Percentiles rank a stretch among this genome's conserved stretches.
These are phyloP conservation scores for Bucco capensis DNA, from an alignment of 2,113 vertebrate species.

Conservation along the genomic window DNA sequence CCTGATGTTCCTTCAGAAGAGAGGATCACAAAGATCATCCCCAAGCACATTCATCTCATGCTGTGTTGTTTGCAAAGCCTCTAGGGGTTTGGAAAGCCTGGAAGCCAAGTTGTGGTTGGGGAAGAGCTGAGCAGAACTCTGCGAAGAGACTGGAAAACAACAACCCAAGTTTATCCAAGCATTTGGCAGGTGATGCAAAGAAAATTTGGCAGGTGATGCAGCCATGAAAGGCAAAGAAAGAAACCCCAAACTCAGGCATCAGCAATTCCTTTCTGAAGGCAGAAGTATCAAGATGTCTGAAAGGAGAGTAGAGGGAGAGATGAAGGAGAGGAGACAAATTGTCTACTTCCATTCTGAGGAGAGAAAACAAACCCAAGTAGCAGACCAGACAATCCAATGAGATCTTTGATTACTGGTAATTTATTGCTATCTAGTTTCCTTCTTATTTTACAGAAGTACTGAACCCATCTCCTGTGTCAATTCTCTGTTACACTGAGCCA, in stretches of 20 bases:
- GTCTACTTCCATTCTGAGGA: not conserved
- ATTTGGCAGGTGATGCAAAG: not conserved
- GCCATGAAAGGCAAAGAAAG: not conserved
- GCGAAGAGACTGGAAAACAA: not conserved
- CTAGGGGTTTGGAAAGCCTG: not conserved
- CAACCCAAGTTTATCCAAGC: not conserved
- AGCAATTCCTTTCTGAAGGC: not conserved
- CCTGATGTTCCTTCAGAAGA: not conserved
- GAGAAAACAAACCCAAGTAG: not conserved
- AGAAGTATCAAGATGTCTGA: not conserved
- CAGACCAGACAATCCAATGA: not conserved
- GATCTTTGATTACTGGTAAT: not conserved
- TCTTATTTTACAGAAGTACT: not conserved
- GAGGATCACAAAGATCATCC: not conserved
- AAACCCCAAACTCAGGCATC: constrained; percentile 18
- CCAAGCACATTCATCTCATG: not conserved
- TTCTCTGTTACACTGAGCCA: not conserved
- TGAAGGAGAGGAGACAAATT: not conserved
- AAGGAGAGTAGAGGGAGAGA: not conserved
- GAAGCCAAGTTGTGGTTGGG: not conserved
- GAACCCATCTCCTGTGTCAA: not conserved
- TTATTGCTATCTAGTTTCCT: constrained; percentile 4
- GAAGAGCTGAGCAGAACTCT: not conserved
- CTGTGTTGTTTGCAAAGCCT: not conserved
- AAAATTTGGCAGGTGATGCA: constrained; percentile 8